These are phyloP conservation scores for Plutomurus gul DNA, from an alignment of 1,140 invertebrate genomes.

Conservation along the genomic window DNA sequence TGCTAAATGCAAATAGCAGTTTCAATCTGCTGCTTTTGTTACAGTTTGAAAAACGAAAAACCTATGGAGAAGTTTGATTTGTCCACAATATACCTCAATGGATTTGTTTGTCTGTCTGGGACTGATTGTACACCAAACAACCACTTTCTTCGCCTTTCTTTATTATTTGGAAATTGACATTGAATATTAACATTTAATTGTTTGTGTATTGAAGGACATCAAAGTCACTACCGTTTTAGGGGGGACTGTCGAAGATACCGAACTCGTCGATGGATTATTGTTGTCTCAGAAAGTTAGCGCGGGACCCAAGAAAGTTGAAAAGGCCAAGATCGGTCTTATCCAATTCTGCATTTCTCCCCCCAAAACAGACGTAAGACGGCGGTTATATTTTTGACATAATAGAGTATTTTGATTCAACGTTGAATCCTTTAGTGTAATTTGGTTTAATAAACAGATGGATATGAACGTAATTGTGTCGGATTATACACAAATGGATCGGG, in stretches of 20 bases:
- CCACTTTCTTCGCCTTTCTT: neutral
- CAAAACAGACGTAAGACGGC: slow-evolving; percentile 91
- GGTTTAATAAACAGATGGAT: too few relatives aligned
- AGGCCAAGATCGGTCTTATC: slow-evolving; percentile 98
- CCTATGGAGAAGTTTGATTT: too few relatives aligned
- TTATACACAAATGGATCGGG: slow-evolving; percentile 98
- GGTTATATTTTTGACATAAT: too few relatives aligned
- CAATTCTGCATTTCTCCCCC: slow-evolving; percentile 99
- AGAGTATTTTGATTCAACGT: slow-evolving; percentile 29
- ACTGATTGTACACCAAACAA: too few relatives aligned
- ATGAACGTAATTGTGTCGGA: slow-evolving; percentile 97
- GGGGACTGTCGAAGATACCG: slow-evolving; percentile 97
- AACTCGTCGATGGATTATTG: slow-evolving; percentile 92
- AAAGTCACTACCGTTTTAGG: slow-evolving; percentile 96
- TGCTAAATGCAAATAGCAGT: too few relatives aligned
- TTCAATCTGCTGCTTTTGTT: too few relatives aligned
- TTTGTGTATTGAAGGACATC: slow-evolving; percentile 69
- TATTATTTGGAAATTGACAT: neutral
- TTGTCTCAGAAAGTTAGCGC: slow-evolving; percentile 89
- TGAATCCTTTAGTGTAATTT: too few relatives aligned
- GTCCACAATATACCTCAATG: too few relatives aligned
- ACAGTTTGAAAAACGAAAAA: too few relatives aligned
- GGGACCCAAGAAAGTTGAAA: slow-evolving; percentile 91
- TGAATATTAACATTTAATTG: neutral
- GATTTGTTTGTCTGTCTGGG: too few relatives aligned